Evolutionary conservation across 2,888 invertebrate genomes (phyloP).

Genomic region (Choristoneura rosaceana): DNA sequence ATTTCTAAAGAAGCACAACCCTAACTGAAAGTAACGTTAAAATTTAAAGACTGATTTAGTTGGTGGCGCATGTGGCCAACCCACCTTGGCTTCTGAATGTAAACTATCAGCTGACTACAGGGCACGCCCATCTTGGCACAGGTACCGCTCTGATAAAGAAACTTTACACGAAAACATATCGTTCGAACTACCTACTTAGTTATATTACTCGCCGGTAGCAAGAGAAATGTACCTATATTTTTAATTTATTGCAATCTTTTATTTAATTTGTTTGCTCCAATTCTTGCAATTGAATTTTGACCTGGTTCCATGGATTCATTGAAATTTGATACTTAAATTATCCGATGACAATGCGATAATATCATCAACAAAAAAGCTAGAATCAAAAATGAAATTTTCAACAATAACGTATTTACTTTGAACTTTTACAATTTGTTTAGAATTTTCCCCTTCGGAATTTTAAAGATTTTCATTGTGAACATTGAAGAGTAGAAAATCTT

Average conservation of each 20-base stretch:
- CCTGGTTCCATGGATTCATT: too few relatives aligned
- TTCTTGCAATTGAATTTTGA: too few relatives aligned
- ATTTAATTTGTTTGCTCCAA: too few relatives aligned
- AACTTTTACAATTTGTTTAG: slow-evolving; percentile 6
- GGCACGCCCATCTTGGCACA: slow-evolving; percentile 35
- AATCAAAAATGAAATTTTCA: too few relatives aligned
- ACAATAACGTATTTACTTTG: slow-evolving; percentile 1
- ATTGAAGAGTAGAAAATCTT: slow-evolving; percentile 8
- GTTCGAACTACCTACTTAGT: slow-evolving; percentile 22
- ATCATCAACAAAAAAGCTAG: too few relatives aligned
- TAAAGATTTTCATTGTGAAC: slow-evolving; percentile 26
- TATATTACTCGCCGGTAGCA: slow-evolving; percentile 8
- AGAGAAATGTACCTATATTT: slow-evolving; percentile 1
- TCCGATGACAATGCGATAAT: too few relatives aligned
- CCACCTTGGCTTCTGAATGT: slow-evolving; percentile 31
- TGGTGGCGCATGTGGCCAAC: slow-evolving; percentile 14
- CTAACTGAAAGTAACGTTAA: slow-evolving; percentile 6
- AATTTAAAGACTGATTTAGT: slow-evolving; percentile 11
- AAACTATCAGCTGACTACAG: slow-evolving; percentile 22
- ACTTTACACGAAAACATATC: slow-evolving; percentile 42
- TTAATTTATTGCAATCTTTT: slow-evolving; percentile 10
- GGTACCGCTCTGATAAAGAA: slow-evolving; percentile 35
- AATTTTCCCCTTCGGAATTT: slow-evolving; percentile 5
- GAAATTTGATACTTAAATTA: too few relatives aligned
- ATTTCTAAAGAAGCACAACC: neutral